Conservation (phyloP, 2,113 vertebrate genomes). For the Prionailurus viverrinus region DNA sequence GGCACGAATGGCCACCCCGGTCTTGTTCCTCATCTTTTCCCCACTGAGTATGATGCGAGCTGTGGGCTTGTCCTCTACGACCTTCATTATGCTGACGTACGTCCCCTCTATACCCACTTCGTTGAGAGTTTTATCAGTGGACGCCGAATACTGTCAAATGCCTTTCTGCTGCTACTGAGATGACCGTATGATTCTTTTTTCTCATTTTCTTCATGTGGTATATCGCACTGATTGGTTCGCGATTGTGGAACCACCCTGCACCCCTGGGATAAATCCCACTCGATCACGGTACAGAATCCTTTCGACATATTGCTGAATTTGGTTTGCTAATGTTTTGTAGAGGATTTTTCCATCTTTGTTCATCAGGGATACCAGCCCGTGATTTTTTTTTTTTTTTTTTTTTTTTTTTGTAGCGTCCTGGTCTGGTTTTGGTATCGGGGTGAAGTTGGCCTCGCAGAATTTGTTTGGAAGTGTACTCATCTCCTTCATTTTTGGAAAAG, state of each 20-base stretch:
- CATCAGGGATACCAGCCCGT: background rate
- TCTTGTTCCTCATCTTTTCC: background rate
- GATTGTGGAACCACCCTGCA: background rate
- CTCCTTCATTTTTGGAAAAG: background rate
- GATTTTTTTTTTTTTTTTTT: background rate
- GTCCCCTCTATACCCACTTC: background rate
- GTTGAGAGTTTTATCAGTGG: background rate
- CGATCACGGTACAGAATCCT: background rate
- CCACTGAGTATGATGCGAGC: fast-evolving
- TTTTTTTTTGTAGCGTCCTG: background rate
- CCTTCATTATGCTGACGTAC: background rate
- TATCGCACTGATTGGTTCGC: background rate
- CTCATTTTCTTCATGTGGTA: background rate
- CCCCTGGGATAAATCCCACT: background rate
- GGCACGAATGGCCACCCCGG: background rate
- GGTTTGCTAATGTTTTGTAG: background rate
- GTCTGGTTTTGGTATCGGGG: background rate
- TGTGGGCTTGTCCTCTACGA: background rate
- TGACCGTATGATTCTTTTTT: background rate
- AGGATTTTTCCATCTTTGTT: background rate
- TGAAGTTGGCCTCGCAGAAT: background rate
- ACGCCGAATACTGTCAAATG: background rate
- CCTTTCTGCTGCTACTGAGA: background rate
- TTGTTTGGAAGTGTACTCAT: background rate
- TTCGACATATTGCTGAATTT: background rate